Base-by-base conservation (phyloP, 2,797 vertebrate species). In the Poeciliopsis paucimaculata region DNA sequence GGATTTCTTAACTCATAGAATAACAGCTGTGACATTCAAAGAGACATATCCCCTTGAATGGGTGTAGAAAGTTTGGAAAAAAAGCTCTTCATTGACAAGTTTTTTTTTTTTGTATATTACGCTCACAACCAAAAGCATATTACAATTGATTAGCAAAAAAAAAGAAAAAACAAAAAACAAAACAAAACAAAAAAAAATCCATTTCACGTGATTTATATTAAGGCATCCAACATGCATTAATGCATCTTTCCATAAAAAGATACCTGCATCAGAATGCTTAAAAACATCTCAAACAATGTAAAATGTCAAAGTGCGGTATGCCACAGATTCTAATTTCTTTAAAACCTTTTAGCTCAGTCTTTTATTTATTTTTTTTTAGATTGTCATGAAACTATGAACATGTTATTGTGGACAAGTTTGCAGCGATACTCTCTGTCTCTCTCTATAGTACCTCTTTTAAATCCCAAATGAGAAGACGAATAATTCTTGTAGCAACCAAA, bases 231-330 rank as follows among this genome's bases (percentile, higher is more conserved):
- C 92, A 95, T 93, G 94, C 92, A 89, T 87, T 64, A 81, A 71
- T 73, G 91, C 87, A 85, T 95, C 91, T 94, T 92, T 90, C 81
- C 81, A 89, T 90, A 87, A 90, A 90, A 92, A 95, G 93, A 94
- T 92, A 94, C 93, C 86, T 85, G 93, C 94, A 94, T 91, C 74
- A 91, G 94, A 94, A 95, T 94, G 94, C 91, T 91, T 91, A 89
- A 94, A 93, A 96, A 95, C 88, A 92, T 94, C 90, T 94, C 87
- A 94, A 92, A 94, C 90, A 81, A 94, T 90, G 93, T 94, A 93
- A 95, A 95, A 90, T 92, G 92, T 94, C 94, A 96, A 96, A 96
- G 96, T 96, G 95, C 95, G 88, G 93, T 94, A 95, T 91, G 93
- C 93, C 92, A 94, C 94, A 93, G 91, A 94, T 88, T 94, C 88